Evolutionary conservation across 2,113 vertebrate genomes (phyloP).

Genomic region (Clarias magur): DNA sequence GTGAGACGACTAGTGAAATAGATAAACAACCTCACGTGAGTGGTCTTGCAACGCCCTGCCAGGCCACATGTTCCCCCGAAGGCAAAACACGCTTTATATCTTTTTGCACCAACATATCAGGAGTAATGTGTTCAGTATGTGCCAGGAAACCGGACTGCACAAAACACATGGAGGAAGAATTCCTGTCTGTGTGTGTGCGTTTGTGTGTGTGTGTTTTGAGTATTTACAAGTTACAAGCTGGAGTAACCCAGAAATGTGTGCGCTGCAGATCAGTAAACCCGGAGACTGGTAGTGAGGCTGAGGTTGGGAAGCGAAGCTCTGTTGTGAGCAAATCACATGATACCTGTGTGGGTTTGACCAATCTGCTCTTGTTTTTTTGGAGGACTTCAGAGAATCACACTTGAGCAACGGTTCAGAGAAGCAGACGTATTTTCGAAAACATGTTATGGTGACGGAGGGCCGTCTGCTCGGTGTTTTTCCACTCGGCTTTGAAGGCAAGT

Average conservation of each 20-base stretch:
- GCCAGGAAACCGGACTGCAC: conserved; percentile 54
- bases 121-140: conserved; percentile 51
- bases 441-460: conserved; percentile 12
- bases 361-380: conserved; percentile 44
- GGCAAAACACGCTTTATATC: conserved; percentile 30
- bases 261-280: conserved; percentile 61
- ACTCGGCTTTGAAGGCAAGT: neutral
- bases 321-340: conserved; percentile 24
- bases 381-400: conserved; percentile 25
- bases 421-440: conserved; percentile 16
- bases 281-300: neutral
- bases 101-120: conserved; percentile 44
- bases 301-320: conserved; percentile 15
- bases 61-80: conserved; percentile 38
- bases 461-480: neutral
- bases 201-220: neutral
- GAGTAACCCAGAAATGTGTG: conserved; percentile 71
- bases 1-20: neutral
- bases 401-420: conserved; percentile 22
- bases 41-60: neutral
- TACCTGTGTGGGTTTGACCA: neutral
- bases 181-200: conserved; percentile 29
- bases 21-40: conserved; percentile 39
- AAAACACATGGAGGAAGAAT: conserved; percentile 62
- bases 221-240: conserved; percentile 54